phyloP scores from a whole-genome alignment of 2,888 invertebrate species.

The Pollenia griseotomentosa region DNA sequence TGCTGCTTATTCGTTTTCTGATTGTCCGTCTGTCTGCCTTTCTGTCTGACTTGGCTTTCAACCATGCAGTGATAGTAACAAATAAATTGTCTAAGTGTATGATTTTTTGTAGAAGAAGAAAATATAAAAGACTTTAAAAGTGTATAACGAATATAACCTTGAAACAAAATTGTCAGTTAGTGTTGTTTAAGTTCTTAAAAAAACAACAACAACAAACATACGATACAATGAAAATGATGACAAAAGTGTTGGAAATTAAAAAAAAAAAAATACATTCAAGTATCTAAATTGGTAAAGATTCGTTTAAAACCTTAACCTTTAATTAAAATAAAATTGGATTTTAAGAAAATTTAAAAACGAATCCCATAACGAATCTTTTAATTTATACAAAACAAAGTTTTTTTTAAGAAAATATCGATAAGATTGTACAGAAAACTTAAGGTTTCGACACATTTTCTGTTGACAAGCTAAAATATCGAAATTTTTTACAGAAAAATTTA shows the following conservation, averaged over 20 bases:
- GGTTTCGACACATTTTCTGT: too few species aligned
- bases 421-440: too few species aligned
- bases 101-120: background rate
- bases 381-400: too few species aligned
- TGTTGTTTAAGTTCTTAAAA: slow-evolving; percentile 45
- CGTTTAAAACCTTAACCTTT: background rate
- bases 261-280: slow-evolving; percentile 14
- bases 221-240: background rate
- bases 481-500: too few species aligned
- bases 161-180: slow-evolving; percentile 59
- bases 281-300: slow-evolving; percentile 38
- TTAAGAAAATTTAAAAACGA: background rate
- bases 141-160: slow-evolving; percentile 52
- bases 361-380: too few species aligned
- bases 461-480: too few species aligned
- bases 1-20: slow-evolving; percentile 6
- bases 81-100: slow-evolving; percentile 9
- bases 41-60: background rate
- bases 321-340: background rate
- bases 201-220: slow-evolving; percentile 22
- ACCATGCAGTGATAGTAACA: background rate
- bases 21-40: background rate
- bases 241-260: background rate
- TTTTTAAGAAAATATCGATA: too few species aligned
- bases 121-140: slow-evolving; percentile 19